Conservation (phyloP, 2,888 invertebrate genomes). For the Protodeltote pygarga region DNA sequence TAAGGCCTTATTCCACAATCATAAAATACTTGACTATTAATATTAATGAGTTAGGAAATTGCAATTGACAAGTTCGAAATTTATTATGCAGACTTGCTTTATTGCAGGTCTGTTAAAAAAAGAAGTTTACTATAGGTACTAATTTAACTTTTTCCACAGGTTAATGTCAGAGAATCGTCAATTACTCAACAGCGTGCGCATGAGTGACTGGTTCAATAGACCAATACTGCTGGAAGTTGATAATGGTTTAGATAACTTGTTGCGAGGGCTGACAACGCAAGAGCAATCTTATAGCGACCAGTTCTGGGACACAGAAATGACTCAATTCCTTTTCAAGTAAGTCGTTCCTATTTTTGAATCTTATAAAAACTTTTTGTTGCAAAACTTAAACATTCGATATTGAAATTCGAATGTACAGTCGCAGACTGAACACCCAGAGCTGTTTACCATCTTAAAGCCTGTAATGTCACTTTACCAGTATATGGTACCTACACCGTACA, state of each 20-base stretch:
- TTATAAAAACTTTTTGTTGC: slow-evolving; percentile 18
- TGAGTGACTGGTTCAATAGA: slow-evolving; percentile 91
- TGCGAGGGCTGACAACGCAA: slow-evolving; percentile 92
- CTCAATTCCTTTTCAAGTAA: slow-evolving; percentile 79
- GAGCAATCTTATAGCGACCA: slow-evolving; percentile 92
- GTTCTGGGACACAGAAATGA: slow-evolving; percentile 92
- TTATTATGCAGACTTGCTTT: neutral
- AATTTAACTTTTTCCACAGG: slow-evolving; percentile 63
- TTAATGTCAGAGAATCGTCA: slow-evolving; percentile 87
- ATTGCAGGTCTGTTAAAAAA: neutral
- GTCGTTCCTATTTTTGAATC: slow-evolving; percentile 35
- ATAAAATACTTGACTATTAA: slow-evolving; percentile 9
- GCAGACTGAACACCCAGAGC: too few species aligned
- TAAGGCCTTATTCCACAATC: slow-evolving; percentile 2
- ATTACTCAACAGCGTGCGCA: slow-evolving; percentile 85
- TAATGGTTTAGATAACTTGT: slow-evolving; percentile 90
- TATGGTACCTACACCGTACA: too few species aligned
- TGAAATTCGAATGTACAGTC: neutral
- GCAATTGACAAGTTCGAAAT: slow-evolving; percentile 1
- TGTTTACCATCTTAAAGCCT: too few species aligned
- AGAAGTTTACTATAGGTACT: neutral
- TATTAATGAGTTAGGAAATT: slow-evolving; percentile 26
- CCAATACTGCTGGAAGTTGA: slow-evolving; percentile 89
- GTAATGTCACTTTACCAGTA: too few species aligned
- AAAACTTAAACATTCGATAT: slow-evolving; percentile 1